Conservation (phyloP, 2,797 vertebrate genomes). For the Lepidocolaptes lacrymiger region DNA sequence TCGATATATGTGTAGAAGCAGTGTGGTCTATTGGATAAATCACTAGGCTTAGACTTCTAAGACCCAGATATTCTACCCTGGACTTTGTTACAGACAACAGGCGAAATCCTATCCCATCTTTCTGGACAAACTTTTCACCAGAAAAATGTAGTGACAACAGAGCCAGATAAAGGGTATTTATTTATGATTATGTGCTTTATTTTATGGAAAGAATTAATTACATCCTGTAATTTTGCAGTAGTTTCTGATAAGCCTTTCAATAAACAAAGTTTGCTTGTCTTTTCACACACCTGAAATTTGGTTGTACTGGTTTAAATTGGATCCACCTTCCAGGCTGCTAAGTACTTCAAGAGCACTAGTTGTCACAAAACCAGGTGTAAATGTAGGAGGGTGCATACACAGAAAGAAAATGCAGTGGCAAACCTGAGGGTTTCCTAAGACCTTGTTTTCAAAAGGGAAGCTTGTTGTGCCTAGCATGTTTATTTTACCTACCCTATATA, state of each 20-base stretch:
- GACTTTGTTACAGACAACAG: not conserved
- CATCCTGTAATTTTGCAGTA: not conserved
- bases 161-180: not conserved
- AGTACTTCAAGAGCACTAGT: not conserved
- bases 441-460: not conserved
- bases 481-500: not conserved
- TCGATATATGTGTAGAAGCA: not conserved
- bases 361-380: not conserved
- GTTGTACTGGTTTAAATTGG: not conserved
- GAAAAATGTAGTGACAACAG: not conserved
- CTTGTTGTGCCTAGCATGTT: not conserved
- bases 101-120: not conserved
- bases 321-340: not conserved
- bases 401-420: not conserved
- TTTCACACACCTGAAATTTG: fast-evolving
- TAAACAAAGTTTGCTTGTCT: not conserved
- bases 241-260: not conserved
- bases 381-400: not conserved
- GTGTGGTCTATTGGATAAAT: not conserved
- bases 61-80: not conserved
- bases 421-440: not conserved
- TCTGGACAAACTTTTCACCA: not conserved
- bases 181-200: not conserved
- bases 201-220: not conserved
- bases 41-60: not conserved